Base-by-base conservation (phyloP, 2,888 invertebrate genomes). In the Oasisia sp. region DNA sequence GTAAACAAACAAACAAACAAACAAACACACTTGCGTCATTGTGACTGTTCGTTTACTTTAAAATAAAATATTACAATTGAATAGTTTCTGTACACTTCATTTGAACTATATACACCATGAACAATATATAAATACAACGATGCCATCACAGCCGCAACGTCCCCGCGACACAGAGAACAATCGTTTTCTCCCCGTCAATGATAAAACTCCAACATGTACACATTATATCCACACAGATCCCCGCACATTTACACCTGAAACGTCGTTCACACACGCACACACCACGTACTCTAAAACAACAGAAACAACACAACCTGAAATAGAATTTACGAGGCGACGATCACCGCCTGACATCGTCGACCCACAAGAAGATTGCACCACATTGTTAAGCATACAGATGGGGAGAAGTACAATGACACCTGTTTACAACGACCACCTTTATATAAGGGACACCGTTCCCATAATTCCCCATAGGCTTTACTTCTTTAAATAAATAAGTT, bases 11-110 rank as follows among this genome's bases (percentile, higher is more conserved):
- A 74, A 27, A 74, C 27, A 27, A 74, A 74, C 74, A 0, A 27
- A 74, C 74, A 74, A 74, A 74, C 56, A 74, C 74, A n/a, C 19
- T 27, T 3, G 19, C 74, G 74, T 74, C 74, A 27, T 74, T 74
- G 74, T 74, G 74, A 74, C 74, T 74, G 74, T 74, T 74, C n/a
- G 74, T 74, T 74, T 74, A 74, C 74, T 74, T 74, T 74, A 74
- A 74, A 74, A 74, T 74, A 74, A 74, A 74, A 74, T 74, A 74
- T 74, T 74, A 74, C 74, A 74, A 74, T 74, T 74, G 74, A 74
- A n/a, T 74, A 74, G 74, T 74, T 74, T 74, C 74, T 74, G 74
- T 74, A 74, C 74, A 74, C 74, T 19, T 74, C 74, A 74, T 74
- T 74, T 19, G 74, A 74, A 74, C 74, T 74, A 74, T 74, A n/a